Percentiles rank a stretch among this genome's conserved stretches.
phyloP scores from a whole-genome alignment of 2,797 vertebrate species.

The Syndactyla subalaris region DNA sequence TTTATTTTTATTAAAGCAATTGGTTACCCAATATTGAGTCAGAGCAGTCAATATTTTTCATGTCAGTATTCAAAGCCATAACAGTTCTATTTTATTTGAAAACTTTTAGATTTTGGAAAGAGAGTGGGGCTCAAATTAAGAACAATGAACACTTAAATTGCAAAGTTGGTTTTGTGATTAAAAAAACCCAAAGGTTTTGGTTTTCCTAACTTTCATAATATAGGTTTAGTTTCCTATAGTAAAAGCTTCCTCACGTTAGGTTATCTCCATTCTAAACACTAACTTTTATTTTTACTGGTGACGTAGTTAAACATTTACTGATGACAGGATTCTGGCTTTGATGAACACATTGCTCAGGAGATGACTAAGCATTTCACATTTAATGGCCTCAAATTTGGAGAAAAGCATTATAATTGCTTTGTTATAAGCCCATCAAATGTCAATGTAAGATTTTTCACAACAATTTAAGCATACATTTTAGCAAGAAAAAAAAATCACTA shows the following conservation, averaged over 20 bases:
- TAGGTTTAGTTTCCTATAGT: not conserved
- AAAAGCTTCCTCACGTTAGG: not conserved
- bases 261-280: not conserved
- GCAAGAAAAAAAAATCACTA: not conserved
- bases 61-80: not conserved
- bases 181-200: not conserved
- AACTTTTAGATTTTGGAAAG: not conserved
- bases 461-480: not conserved
- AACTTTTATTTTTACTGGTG: not conserved
- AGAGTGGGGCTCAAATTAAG: not conserved
- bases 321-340: not conserved
- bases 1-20: not conserved
- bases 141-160: not conserved
- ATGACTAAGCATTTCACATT: not conserved
- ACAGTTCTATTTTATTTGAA: not conserved
- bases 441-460: not conserved
- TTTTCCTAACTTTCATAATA: not conserved
- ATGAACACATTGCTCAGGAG: not conserved
- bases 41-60: not conserved
- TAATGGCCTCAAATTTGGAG: not conserved
- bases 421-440: not conserved
- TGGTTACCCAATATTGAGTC: not conserved
- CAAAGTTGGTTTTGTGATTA: not conserved
- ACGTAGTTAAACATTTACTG: not conserved
- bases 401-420: not conserved